These are phyloP conservation scores for Vidua chalybeata DNA, from an alignment of 2,113 vertebrate species.

Conservation along the genomic window DNA sequence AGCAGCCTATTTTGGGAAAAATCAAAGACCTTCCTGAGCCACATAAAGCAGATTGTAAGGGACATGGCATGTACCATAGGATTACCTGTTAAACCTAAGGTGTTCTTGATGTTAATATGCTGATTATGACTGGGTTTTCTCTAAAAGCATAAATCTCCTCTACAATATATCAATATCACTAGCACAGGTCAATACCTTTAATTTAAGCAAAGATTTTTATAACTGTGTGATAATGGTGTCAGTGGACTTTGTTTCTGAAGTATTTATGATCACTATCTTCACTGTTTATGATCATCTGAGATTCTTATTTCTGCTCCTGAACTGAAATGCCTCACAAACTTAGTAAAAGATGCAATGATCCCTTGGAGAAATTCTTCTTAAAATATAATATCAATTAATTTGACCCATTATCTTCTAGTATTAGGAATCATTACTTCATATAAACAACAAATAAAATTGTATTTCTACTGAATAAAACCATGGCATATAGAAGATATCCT, in stretches of 20 bases:
- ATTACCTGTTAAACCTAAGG: neutral
- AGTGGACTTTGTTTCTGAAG: neutral
- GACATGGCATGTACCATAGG: neutral
- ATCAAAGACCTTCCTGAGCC: neutral
- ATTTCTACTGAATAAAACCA: neutral
- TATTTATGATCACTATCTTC: neutral
- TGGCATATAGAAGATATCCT: neutral
- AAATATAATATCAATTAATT: neutral
- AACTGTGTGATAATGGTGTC: neutral
- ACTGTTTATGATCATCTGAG: neutral
- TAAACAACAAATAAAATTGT: neutral
- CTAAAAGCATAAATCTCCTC: neutral
- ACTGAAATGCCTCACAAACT: neutral
- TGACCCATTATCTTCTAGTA: neutral
- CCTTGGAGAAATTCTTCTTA: neutral
- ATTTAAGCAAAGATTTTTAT: neutral
- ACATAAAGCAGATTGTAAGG: neutral
- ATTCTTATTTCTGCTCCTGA: neutral
- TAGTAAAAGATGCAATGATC: neutral
- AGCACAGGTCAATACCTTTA: neutral
- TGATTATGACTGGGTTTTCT: neutral
- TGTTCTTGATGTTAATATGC: neutral
- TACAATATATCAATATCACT: neutral
- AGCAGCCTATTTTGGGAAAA: neutral
- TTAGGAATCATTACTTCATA: neutral